Evolutionary conservation across 2,797 vertebrate genomes (phyloP).

Genomic region (Trematomus bernacchii): DNA sequence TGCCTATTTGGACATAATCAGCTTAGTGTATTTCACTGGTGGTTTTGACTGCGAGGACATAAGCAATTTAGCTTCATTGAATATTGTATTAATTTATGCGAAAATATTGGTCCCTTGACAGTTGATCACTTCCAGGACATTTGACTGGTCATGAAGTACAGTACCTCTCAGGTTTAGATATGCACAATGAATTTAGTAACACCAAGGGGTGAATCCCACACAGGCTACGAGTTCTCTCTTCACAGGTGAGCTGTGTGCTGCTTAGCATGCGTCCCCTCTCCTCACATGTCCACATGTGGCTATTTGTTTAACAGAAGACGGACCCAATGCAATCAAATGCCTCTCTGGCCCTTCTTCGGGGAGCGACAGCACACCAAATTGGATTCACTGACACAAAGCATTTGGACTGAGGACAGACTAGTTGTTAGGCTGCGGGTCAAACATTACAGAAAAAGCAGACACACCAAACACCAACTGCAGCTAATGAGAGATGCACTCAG

Average conservation of each 20-base stretch:
- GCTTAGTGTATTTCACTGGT: too few species aligned
- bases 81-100: too few species aligned
- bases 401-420: constrained; percentile 65
- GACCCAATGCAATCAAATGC: constrained; percentile 73
- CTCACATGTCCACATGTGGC: constrained; percentile 64
- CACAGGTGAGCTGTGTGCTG: constrained; percentile 46
- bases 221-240: constrained; percentile 5
- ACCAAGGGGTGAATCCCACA: constrained; percentile 6
- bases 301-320: constrained; percentile 69
- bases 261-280: constrained; percentile 55
- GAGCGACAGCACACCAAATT: constrained; percentile 69
- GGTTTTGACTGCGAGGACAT: too few species aligned
- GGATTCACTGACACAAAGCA: constrained; percentile 75
- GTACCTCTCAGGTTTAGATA: background rate
- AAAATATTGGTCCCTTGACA: background rate
- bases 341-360: constrained; percentile 57
- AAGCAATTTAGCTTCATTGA: too few species aligned
- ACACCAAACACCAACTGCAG: constrained; percentile 13
- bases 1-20: too few species aligned
- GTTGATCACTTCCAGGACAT: background rate
- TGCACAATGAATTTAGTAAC: constrained; percentile 21
- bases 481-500: constrained; percentile 34
- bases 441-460: constrained; percentile 44
- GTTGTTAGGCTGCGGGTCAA: constrained; percentile 62
- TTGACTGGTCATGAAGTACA: background rate